Conservation (phyloP, 2,888 invertebrate species). For the Tortricodes alternella region DNA sequence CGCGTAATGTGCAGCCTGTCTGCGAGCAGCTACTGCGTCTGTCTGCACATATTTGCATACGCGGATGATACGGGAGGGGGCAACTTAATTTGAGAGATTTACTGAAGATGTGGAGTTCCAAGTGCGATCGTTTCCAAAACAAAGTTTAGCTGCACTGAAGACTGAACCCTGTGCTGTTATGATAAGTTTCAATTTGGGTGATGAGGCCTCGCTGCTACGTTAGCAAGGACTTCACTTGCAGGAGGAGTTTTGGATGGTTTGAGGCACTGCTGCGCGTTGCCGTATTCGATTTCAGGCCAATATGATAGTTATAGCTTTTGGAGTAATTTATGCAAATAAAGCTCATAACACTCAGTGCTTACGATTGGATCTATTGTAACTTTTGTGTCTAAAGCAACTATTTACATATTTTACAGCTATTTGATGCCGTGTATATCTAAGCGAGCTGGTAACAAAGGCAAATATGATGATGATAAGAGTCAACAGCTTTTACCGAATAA, state of each 20-base stretch:
- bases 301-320: conserved; percentile 8
- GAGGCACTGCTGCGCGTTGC: conserved; percentile 8
- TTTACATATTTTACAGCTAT: no score
- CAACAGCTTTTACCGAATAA: not conserved
- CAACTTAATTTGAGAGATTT: conserved; percentile 37
- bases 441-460: no score
- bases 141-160: conserved; percentile 9
- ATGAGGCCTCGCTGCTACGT: not conserved
- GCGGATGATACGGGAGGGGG: conserved; percentile 27
- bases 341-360: no score
- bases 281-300: conserved; percentile 22
- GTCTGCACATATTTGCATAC: conserved; percentile 36
- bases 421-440: no score
- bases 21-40: conserved; percentile 3
- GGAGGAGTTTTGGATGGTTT: conserved; percentile 21
- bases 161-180: conserved; percentile 6
- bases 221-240: conserved; percentile 10
- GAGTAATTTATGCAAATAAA: not conserved
- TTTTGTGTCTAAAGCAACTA: no score
- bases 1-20: not conserved
- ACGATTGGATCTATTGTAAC: no score
- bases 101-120: conserved; percentile 29
- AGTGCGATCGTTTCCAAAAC: conserved; percentile 22
- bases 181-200: conserved; percentile 9
- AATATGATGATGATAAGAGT: no score